These are phyloP conservation scores for Serilophus lunatus DNA, from an alignment of 2,113 vertebrate species.

Conservation along the genomic window DNA sequence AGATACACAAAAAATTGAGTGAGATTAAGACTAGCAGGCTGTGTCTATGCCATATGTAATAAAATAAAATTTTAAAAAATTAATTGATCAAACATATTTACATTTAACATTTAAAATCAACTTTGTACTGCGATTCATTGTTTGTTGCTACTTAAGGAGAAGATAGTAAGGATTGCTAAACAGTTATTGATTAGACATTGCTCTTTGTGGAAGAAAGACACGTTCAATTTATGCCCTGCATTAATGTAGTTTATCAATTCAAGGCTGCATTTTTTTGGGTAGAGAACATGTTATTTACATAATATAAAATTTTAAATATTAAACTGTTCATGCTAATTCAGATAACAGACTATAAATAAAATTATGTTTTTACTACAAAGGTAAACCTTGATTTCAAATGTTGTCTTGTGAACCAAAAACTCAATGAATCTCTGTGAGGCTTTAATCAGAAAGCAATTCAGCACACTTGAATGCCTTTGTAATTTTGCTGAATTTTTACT, in stretches of 20 bases:
- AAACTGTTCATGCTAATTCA: background rate
- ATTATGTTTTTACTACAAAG: background rate
- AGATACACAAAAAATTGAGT: background rate
- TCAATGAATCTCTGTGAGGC: background rate
- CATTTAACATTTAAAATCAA: background rate
- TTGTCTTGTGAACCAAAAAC: background rate
- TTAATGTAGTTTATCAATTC: background rate
- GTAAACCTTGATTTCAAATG: background rate
- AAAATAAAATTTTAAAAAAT: background rate
- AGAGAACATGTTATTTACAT: background rate
- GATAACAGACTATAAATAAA: background rate
- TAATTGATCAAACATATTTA: background rate
- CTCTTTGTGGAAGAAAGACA: background rate
- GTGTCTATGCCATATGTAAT: background rate
- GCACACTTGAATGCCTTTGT: background rate
- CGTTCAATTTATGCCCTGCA: background rate
- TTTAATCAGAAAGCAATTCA: background rate
- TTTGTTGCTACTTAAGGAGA: background rate
- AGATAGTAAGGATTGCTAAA: background rate
- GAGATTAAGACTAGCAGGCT: background rate
- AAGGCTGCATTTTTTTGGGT: background rate
- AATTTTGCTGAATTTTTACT: background rate
- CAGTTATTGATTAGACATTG: background rate
- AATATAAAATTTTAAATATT: background rate
- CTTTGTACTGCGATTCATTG: background rate